A percentile compares a stretch with the other conserved stretches of the same genome.
These are phyloP conservation scores for Epirrhoe tristata DNA, from an alignment of 2,888 invertebrate species.

Conservation along the genomic window DNA sequence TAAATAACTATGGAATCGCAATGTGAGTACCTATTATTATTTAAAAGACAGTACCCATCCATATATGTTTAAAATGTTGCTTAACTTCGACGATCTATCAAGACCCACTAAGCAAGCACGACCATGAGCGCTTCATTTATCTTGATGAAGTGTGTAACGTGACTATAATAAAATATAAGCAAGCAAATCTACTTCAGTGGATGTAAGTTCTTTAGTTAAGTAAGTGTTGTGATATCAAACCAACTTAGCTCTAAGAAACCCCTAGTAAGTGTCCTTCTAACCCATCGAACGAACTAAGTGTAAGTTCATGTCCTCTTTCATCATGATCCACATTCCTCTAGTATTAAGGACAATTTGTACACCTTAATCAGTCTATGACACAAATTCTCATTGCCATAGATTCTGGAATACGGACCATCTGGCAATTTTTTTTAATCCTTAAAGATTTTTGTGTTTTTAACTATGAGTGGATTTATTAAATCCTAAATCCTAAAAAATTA, in stretches of 20 bases:
- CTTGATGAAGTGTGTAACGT: too few relatives aligned
- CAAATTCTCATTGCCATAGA: not conserved
- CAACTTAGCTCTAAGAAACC: slow-evolving; percentile 56
- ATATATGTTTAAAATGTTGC: too few relatives aligned
- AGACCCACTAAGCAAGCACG: too few relatives aligned
- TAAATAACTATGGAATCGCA: slow-evolving; percentile 9
- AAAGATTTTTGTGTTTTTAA: too few relatives aligned
- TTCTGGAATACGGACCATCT: too few relatives aligned
- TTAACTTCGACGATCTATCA: too few relatives aligned
- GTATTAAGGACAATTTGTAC: slow-evolving; percentile 62
- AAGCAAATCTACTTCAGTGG: not conserved
- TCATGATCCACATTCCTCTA: slow-evolving; percentile 79
- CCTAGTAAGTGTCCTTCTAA: slow-evolving; percentile 79
- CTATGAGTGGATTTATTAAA: too few relatives aligned
- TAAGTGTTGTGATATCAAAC: slow-evolving; percentile 38
- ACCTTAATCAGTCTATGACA: slow-evolving; percentile 34
- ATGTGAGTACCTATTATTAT: slow-evolving; percentile 24
- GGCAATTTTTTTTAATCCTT: too few relatives aligned
- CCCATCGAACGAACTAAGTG: slow-evolving; percentile 54
- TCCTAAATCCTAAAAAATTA: too few relatives aligned
- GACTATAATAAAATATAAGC: too few relatives aligned
- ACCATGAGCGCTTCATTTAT: too few relatives aligned
- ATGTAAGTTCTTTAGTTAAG: not conserved
- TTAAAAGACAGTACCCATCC: slow-evolving; percentile 50
- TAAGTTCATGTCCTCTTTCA: slow-evolving; percentile 54